phyloP scores from a whole-genome alignment of 2,888 invertebrate species.

The Empis stercorea region DNA sequence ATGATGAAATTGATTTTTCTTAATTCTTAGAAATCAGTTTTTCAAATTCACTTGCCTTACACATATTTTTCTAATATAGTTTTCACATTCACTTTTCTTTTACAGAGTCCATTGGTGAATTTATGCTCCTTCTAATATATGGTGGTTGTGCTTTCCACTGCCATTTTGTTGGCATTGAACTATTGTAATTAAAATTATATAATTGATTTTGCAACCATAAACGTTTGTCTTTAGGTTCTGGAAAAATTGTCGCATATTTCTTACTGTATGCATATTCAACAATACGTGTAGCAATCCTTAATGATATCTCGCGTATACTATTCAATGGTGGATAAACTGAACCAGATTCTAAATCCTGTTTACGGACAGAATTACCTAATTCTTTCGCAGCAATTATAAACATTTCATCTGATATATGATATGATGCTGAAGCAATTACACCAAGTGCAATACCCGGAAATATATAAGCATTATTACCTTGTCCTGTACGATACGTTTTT shows the following conservation, averaged over 20 bases:
- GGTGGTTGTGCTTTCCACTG: too few species aligned
- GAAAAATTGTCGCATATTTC: neutral
- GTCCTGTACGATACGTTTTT: constrained; percentile 70
- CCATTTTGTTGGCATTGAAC: too few species aligned
- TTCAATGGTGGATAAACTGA: constrained; percentile 79
- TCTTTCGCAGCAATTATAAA: constrained; percentile 82
- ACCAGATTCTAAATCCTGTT: constrained; percentile 62
- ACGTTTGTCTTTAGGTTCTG: constrained; percentile 17
- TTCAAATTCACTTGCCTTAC: too few species aligned
- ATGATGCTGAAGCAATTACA: constrained; percentile 71
- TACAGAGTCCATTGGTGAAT: too few species aligned
- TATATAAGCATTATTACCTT: constrained; percentile 90
- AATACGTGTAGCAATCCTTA: constrained; percentile 69
- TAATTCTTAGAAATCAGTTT: too few species aligned
- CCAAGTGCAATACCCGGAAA: constrained; percentile 88
- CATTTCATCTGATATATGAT: constrained; percentile 77
- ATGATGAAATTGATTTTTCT: too few species aligned
- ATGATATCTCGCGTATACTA: constrained; percentile 67
- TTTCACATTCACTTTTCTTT: too few species aligned
- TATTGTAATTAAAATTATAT: constrained; percentile 41
- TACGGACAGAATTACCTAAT: constrained; percentile 60
- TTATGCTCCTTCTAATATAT: too few species aligned
- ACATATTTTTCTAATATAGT: too few species aligned
- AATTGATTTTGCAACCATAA: constrained; percentile 58
- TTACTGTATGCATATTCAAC: constrained; percentile 73